These are phyloP conservation scores for Watsonalla cultraria DNA, from an alignment of 2,888 invertebrate genomes.

Conservation along the genomic window DNA sequence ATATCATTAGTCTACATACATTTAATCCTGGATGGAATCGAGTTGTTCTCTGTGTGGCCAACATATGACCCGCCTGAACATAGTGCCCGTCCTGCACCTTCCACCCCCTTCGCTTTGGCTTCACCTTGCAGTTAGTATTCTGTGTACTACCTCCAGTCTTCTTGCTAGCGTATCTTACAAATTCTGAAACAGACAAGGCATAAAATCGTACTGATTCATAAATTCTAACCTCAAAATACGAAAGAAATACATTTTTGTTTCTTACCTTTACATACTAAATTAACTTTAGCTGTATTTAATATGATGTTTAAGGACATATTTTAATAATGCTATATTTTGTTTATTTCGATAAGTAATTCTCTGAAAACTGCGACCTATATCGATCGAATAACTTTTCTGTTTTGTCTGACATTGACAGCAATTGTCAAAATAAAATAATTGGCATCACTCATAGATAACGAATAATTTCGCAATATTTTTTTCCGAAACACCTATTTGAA, in stretches of 20 bases:
- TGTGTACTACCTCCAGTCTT: slow-evolving; percentile 86
- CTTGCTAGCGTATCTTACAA: slow-evolving; percentile 83
- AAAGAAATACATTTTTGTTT: not conserved
- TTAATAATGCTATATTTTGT: not conserved
- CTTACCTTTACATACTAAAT: slow-evolving; percentile 33
- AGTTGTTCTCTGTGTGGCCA: slow-evolving; percentile 83
- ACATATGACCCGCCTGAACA: slow-evolving; percentile 82
- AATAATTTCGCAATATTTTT: too few relatives aligned
- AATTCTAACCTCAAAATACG: slow-evolving; percentile 6
- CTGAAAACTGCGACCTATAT: too few relatives aligned
- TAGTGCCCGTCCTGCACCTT: slow-evolving; percentile 84
- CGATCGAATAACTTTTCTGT: too few relatives aligned
- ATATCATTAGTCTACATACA: slow-evolving; percentile 79
- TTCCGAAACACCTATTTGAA: too few relatives aligned
- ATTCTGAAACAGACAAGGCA: slow-evolving; percentile 40
- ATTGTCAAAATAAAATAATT: too few relatives aligned
- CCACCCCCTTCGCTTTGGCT: slow-evolving; percentile 88
- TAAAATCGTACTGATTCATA: slow-evolving; percentile 4
- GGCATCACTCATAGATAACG: too few relatives aligned
- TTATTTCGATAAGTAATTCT: too few relatives aligned
- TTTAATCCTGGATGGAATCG: slow-evolving; percentile 90
- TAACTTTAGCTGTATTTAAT: slow-evolving; percentile 18
- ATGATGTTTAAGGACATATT: slow-evolving; percentile 34
- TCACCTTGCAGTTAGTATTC: slow-evolving; percentile 82
- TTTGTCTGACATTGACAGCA: too few relatives aligned